Evolutionary conservation across 2,113 vertebrate genomes (phyloP).

Genomic region (Melanerpes aurifrons): DNA sequence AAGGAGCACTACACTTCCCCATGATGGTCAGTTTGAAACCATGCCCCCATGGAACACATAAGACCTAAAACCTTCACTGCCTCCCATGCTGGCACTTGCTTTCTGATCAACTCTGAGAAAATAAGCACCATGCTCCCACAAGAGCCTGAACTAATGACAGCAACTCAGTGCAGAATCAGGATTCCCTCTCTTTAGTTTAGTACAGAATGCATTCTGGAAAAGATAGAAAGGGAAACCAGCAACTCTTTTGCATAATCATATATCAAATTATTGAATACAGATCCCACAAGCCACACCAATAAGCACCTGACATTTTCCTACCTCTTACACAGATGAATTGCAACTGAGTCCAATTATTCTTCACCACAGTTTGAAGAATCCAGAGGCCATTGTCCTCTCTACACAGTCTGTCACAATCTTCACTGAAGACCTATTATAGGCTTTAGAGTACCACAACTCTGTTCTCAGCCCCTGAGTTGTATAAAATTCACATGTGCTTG

Average conservation of each 20-base stretch:
- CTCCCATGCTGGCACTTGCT: background rate
- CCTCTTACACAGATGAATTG: background rate
- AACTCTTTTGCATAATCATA: background rate
- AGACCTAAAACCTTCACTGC: background rate
- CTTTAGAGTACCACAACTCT: background rate
- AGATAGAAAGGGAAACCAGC: background rate
- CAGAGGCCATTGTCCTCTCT: background rate
- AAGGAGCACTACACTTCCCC: background rate
- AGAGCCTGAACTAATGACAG: background rate
- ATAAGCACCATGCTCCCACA: fast-evolving
- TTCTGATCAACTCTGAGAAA: background rate
- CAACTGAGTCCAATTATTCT: background rate
- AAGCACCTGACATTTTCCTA: background rate
- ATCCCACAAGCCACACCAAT: fast-evolving
- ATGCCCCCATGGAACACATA: background rate
- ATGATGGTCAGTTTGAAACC: background rate
- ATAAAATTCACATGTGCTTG: background rate
- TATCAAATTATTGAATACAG: background rate
- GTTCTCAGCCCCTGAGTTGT: background rate
- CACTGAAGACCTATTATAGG: background rate
- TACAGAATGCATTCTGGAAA: background rate
- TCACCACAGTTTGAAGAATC: background rate
- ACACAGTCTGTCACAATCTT: background rate
- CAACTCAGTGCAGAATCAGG: background rate
- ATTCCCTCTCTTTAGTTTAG: background rate